Conservation (phyloP, 2,113 vertebrate species). For the Hydropotes inermis region DNA sequence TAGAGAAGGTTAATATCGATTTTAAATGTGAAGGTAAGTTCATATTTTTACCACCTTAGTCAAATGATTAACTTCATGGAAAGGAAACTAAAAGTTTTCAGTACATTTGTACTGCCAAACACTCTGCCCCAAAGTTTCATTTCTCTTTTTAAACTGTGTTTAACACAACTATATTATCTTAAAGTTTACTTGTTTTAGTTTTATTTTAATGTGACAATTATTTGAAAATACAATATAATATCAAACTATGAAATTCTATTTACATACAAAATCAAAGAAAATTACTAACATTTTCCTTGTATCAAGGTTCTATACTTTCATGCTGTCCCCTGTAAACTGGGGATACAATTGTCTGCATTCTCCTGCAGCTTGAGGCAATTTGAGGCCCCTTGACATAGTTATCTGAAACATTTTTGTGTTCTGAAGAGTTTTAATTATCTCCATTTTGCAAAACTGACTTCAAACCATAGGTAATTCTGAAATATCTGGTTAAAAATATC, state of each 20-base stretch:
- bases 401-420: not conserved
- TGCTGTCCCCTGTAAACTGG: not conserved
- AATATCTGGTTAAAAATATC: not conserved
- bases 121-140: not conserved
- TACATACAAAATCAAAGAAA: not conserved
- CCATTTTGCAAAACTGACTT: not conserved
- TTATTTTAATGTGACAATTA: not conserved
- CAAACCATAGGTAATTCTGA: not conserved
- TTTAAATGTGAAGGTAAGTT: not conserved
- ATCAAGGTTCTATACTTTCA: not conserved
- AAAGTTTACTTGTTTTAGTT: not conserved
- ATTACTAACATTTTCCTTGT: not conserved
- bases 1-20: not conserved
- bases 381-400: not conserved
- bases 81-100: not conserved
- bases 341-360: not conserved
- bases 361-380: not conserved
- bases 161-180: not conserved
- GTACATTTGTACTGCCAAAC: not conserved
- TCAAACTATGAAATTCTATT: not conserved
- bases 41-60: not conserved
- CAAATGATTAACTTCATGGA: not conserved
- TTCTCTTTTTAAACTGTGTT: not conserved
- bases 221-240: not conserved
- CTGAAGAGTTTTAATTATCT: not conserved